Percentiles rank a stretch among this genome's conserved stretches.
Evolutionary conservation across 2,888 invertebrate genomes (phyloP).

Genomic region (Catocala fraxini): DNA sequence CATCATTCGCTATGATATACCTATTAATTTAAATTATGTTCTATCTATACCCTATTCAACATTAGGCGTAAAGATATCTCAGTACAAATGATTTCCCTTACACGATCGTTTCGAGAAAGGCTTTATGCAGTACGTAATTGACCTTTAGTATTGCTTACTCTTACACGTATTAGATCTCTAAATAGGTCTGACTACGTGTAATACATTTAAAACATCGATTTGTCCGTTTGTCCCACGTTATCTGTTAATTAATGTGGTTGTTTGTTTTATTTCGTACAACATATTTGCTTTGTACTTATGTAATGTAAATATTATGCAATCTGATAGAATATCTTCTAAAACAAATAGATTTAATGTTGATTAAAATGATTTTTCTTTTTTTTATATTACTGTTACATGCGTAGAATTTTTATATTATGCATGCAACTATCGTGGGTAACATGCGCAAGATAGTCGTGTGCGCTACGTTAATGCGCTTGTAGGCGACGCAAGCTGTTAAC

Average conservation of each 20-base stretch:
- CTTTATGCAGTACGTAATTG: slow-evolving; percentile 3
- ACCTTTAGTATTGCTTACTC: slow-evolving; percentile 6
- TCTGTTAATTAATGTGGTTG: background rate
- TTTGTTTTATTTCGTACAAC: background rate
- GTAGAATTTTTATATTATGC: too few relatives aligned
- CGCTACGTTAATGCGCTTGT: too few relatives aligned
- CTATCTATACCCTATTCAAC: background rate
- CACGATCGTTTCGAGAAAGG: background rate
- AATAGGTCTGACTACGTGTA: slow-evolving; percentile 4
- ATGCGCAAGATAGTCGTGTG: too few relatives aligned
- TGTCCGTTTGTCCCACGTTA: background rate
- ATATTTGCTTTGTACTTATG: background rate
- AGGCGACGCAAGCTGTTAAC: too few relatives aligned
- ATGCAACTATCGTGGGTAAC: too few relatives aligned
- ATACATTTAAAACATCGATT: slow-evolving; percentile 12
- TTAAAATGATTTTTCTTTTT: too few relatives aligned
- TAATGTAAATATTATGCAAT: too few relatives aligned
- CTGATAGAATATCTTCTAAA: too few relatives aligned
- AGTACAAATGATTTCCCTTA: background rate
- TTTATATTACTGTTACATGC: too few relatives aligned
- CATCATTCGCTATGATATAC: too few relatives aligned
- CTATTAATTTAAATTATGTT: too few relatives aligned
- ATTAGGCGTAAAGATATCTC: background rate
- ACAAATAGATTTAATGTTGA: too few relatives aligned
- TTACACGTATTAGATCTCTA: background rate